Percentiles rank a stretch among this genome's conserved stretches.
These are phyloP conservation scores for Parauchenoglanis ngamensis DNA, from an alignment of 2,797 vertebrate species.

Conservation along the genomic window DNA sequence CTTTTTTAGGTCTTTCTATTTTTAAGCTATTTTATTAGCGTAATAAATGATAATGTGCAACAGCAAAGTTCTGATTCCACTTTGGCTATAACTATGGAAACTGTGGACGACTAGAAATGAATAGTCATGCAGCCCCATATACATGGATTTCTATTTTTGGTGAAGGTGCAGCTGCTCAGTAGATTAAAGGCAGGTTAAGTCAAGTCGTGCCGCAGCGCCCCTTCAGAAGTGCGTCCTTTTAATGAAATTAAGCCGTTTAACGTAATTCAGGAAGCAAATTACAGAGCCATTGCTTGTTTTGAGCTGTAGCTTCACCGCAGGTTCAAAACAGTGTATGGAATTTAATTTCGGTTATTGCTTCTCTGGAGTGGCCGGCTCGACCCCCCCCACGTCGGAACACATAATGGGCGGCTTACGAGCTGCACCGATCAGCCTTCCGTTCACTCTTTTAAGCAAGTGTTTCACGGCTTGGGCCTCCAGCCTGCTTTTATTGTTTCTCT, in stretches of 20 bases:
- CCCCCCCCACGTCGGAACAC: slow-evolving; percentile 16
- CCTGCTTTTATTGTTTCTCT: slow-evolving; percentile 55
- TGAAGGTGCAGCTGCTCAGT: not conserved
- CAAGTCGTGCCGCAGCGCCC: not conserved
- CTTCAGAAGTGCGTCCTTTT: slow-evolving; percentile 40
- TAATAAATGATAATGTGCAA: not conserved
- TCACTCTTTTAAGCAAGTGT: slow-evolving; percentile 54
- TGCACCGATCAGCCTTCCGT: slow-evolving; percentile 49
- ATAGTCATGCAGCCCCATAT: not conserved
- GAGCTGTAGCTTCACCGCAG: slow-evolving; percentile 1
- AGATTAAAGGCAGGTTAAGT: slow-evolving; percentile 33
- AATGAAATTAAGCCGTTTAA: slow-evolving; percentile 38
- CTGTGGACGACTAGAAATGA: not conserved
- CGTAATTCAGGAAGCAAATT: slow-evolving; percentile 41
- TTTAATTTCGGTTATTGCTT: slow-evolving; percentile 59
- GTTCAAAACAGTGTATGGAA: slow-evolving; percentile 40
- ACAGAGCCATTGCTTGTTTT: slow-evolving; percentile 31
- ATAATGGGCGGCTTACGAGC: slow-evolving; percentile 51
- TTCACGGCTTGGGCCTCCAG: slow-evolving; percentile 40
- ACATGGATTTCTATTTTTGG: no score
- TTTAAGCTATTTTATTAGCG: not conserved
- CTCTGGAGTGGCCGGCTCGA: slow-evolving; percentile 27
- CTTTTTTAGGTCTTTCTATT: no score
- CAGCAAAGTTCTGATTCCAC: not conserved
- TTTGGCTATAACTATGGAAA: not conserved